Conservation (phyloP, 2,797 vertebrate genomes). For the Hippopotamyrus pictus region DNA sequence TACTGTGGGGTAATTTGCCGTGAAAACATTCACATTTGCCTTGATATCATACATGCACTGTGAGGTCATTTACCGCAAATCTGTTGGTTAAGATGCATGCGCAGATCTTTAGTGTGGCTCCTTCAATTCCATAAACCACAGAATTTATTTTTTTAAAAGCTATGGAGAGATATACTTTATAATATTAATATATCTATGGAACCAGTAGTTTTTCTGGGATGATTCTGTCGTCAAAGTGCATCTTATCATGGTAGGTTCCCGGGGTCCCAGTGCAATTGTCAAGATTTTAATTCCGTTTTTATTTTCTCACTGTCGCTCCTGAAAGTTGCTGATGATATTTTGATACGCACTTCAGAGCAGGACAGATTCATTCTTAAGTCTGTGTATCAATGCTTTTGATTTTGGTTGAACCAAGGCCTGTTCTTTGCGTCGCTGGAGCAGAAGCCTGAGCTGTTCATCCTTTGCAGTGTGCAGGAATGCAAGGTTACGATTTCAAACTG, state of each 20-base stretch:
- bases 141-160: conserved; percentile 59
- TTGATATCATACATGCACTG: conserved; percentile 1
- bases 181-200: conserved; percentile 34
- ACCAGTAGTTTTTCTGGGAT: conserved; percentile 15
- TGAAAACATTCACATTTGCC: background rate
- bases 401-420: background rate
- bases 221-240: background rate
- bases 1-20: background rate
- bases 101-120: background rate
- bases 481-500: background rate
- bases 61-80: conserved; percentile 1
- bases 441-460: background rate
- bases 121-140: conserved; percentile 40
- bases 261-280: background rate
- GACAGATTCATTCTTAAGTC: background rate
- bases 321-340: background rate
- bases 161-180: conserved; percentile 50
- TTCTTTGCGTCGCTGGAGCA: background rate
- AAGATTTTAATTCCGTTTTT: conserved; percentile 15
- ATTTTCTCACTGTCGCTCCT: conserved; percentile 11
- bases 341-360: background rate
- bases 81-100: background rate
- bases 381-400: background rate
- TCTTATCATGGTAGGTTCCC: background rate
- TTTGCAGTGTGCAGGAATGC: background rate